Conservation (phyloP, 1,140 invertebrate species). For the Oedothorax gibbosus region DNA sequence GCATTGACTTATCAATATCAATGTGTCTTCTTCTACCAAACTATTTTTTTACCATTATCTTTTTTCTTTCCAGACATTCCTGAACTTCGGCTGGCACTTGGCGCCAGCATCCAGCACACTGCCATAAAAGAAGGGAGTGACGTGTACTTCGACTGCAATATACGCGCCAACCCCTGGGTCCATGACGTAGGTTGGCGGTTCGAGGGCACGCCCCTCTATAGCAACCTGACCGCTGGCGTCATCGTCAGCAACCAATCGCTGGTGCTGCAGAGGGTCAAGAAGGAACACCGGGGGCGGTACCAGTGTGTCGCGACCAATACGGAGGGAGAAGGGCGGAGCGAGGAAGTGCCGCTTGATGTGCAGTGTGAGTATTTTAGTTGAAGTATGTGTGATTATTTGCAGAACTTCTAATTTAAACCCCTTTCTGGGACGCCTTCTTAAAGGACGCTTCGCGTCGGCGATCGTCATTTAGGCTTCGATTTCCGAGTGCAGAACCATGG, state of each 20-base stretch:
- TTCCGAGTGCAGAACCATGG: no score
- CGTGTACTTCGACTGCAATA: constrained; percentile 89
- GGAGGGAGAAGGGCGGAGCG: constrained; percentile 62
- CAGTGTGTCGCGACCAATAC: constrained; percentile 64
- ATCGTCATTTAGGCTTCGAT: no score
- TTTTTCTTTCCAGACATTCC: constrained; percentile 63
- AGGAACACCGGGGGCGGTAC: constrained; percentile 64
- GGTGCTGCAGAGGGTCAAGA: constrained; percentile 64
- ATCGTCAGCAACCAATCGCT: constrained; percentile 65
- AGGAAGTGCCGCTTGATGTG: constrained; percentile 61
- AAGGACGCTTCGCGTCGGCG: no score
- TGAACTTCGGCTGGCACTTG: constrained; percentile 62
- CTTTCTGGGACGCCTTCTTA: no score
- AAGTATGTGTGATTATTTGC: no score
- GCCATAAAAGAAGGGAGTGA: constrained; percentile 83
- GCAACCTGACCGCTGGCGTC: constrained; percentile 59
- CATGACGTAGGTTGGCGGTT: constrained; percentile 62
- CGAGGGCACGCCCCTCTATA: constrained; percentile 39
- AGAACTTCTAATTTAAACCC: no score
- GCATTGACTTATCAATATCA: no score
- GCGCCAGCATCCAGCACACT: constrained; percentile 76
- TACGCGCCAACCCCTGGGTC: constrained; percentile 63
- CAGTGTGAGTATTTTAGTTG: constrained; percentile 60
- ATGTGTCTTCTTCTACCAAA: background rate
- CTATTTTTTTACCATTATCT: background rate